Conservation (phyloP, 2,888 invertebrate species). For the Apoda limacodes region DNA sequence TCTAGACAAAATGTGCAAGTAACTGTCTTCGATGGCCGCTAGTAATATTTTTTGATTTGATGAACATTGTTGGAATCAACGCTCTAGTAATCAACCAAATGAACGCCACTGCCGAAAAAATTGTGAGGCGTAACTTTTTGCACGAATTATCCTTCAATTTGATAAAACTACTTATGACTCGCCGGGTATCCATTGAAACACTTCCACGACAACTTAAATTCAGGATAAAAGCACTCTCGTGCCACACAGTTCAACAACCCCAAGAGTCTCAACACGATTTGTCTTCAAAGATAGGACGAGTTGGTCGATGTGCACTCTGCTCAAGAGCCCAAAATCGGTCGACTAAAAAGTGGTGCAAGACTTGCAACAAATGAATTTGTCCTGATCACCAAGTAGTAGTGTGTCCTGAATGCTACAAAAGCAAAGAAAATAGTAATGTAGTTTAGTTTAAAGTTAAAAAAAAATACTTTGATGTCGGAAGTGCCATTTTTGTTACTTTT, state of each 20-base stretch:
- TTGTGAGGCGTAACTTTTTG: slow-evolving; percentile 1
- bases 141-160: slow-evolving; percentile 1
- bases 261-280: no score
- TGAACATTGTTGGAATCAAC: slow-evolving; percentile 19
- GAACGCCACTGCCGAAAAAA: slow-evolving; percentile 9
- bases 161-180: slow-evolving; percentile 3
- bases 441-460: no score
- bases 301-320: slow-evolving; percentile 10
- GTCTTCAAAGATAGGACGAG: slow-evolving; percentile 9
- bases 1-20: slow-evolving; percentile 20
- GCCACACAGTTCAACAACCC: slow-evolving; percentile 2
- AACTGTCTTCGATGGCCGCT: slow-evolving; percentile 19
- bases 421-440: no score
- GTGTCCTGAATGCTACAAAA: no score
- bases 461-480: slow-evolving; percentile 12
- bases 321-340: slow-evolving; percentile 12
- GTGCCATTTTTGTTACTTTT: no score
- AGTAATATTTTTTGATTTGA: slow-evolving; percentile 12
- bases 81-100: slow-evolving; percentile 9
- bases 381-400: no score
- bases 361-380: slow-evolving; percentile 14
- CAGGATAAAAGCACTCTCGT: no score
- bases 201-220: slow-evolving; percentile 5
- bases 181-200: slow-evolving; percentile 5
- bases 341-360: slow-evolving; percentile 13